Evolutionary conservation across 2,797 vertebrate genomes (phyloP), one percentile per base, ranked within the genome.

Genomic region (Allobates femoralis): DNA sequence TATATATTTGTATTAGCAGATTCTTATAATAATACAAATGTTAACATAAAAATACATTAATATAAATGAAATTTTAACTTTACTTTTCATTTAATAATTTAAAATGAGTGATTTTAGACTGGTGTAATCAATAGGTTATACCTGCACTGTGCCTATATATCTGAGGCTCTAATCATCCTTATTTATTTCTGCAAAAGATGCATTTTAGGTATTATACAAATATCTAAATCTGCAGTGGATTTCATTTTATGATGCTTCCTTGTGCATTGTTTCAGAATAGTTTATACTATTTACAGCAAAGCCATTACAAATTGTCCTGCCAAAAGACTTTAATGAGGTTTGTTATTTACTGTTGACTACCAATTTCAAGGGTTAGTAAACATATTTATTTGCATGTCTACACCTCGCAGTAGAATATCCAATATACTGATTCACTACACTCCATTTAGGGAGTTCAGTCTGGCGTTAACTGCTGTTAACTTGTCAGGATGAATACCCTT

Each of bases 361-460:
- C 75, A 85, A 85, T 85, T 85, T 85, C 83, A 85, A 85, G 83
- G 83, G 74, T 85, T 85, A 85, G 74, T 85, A 85, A 78, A 85
- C 83, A 85, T 85, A 85, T 85, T 85, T 85, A 85, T 67, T 85
- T 85, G 74, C 83, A 78, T 85, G 83, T 78, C 50, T 85, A 85
- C 74, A 85, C 83, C 74, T 78, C 67, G 74, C 32, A 66, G 74
- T 30, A 55, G 83, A 85, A 78, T 85, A 85, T 85, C 83, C 58
- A 85, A 85, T 85, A 85, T 67, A 85, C 76, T 55, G 83, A 85
- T 85, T 85, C 46, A 34, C 75, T 69, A 85, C 75, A 85, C 84
- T 79, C 84, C 64, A 69, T 79, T 85, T 79, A 79, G 62, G 76
- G 62, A 79, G 76, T 51, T 58, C 76, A 79, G 50, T 85, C 76